Conservation (phyloP, 92 coral and sea anemone species). For the Porites divaricata region DNA sequence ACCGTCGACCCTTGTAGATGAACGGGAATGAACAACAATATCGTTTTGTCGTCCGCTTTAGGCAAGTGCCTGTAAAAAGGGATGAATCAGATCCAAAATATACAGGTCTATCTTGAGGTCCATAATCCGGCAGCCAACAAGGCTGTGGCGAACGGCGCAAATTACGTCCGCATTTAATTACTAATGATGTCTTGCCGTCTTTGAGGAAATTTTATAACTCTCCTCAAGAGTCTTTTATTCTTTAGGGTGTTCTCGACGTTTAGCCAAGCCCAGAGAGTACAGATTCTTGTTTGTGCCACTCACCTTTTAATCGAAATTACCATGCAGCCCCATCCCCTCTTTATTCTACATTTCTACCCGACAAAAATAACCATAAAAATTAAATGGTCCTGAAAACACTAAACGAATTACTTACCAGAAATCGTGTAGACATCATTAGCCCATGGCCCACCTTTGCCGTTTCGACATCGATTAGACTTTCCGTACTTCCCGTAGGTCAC, state of each 20-base stretch:
- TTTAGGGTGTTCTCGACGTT: no score
- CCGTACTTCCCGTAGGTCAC: constrained; percentile 69
- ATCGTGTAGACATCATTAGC: constrained; percentile 63
- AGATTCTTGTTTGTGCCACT: no score
- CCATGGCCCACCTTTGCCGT: constrained; percentile 70
- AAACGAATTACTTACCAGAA: not conserved
- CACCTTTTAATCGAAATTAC: no score
- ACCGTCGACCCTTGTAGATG: constrained; percentile 35
- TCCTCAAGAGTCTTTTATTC: no score
- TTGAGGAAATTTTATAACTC: no score
- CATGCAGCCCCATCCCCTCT: no score
- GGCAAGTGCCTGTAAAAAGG: constrained; percentile 29
- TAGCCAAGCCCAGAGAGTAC: no score
- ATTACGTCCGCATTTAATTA: no score
- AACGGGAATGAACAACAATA: constrained; percentile 46
- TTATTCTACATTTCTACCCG: no score
- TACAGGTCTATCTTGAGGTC: not conserved
- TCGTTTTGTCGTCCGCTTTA: constrained; percentile 32
- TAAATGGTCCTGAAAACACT: no score
- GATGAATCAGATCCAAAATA: not conserved
- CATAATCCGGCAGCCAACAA: not conserved
- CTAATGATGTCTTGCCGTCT: no score
- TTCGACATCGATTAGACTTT: constrained; percentile 51
- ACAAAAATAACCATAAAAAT: not conserved
- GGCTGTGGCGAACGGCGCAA: no score